phyloP scores from a whole-genome alignment of 2,113 vertebrate genomes.

The Amazona guildingii region DNA sequence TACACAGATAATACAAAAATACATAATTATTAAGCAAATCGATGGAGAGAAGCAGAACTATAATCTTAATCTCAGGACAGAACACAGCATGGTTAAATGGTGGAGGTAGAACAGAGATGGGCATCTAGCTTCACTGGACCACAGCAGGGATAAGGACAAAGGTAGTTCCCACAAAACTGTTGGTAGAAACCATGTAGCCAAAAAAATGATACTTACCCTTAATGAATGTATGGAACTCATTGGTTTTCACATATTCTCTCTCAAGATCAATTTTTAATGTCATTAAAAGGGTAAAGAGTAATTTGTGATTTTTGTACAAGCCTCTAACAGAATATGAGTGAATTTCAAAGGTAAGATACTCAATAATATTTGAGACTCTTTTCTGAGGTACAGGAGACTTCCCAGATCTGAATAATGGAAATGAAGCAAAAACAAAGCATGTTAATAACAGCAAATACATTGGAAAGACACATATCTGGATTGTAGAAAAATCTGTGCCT shows the following conservation, averaged over 20 bases:
- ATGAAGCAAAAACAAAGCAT: not conserved
- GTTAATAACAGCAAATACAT: not conserved
- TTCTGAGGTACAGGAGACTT: conserved; percentile 78
- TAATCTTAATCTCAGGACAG: not conserved
- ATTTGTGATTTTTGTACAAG: conserved; percentile 79
- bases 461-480: not conserved
- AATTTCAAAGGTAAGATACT: conserved; percentile 74
- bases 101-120: not conserved
- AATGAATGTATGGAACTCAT: conserved; percentile 77
- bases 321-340: conserved; percentile 76
- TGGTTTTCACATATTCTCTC: conserved; percentile 68
- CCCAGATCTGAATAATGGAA: conserved; percentile 67
- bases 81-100: not conserved
- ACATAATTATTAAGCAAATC: not conserved
- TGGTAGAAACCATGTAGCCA: not conserved
- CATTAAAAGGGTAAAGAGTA: conserved; percentile 78
- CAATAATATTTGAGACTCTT: conserved; percentile 79
- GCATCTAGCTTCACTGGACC: not conserved
- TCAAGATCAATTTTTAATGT: conserved; percentile 81
- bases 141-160: not conserved
- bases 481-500: not conserved
- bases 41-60: not conserved
- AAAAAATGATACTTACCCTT: conserved; percentile 59
- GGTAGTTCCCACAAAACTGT: not conserved
- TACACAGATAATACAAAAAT: not conserved